These are phyloP conservation scores for Odocoileus virginianus DNA, from an alignment of 2,113 vertebrate genomes.

Conservation along the genomic window DNA sequence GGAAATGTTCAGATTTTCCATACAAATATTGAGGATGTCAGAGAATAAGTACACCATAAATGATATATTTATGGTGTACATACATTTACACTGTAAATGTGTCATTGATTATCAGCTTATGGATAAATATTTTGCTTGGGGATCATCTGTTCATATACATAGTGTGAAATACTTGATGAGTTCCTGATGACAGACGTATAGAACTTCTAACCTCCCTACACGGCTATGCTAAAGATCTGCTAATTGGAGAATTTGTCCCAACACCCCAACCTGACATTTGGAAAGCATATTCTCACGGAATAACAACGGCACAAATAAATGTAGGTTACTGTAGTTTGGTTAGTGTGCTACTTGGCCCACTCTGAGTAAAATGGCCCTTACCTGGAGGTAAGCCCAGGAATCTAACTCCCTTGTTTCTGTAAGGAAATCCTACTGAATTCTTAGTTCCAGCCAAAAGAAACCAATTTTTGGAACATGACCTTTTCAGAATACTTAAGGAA, in stretches of 20 bases:
- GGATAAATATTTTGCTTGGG: not conserved
- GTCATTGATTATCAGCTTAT: not conserved
- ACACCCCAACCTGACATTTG: not conserved
- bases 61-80: not conserved
- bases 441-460: conserved; percentile 1
- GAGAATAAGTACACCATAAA: not conserved
- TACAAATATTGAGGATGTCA: not conserved
- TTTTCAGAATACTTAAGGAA: not conserved
- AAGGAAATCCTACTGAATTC: not conserved
- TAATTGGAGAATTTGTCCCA: not conserved
- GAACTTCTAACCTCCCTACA: not conserved
- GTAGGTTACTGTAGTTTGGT: not conserved
- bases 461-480: not conserved
- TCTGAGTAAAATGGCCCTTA: not conserved
- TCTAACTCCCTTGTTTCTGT: not conserved
- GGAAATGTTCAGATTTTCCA: conserved; percentile 20
- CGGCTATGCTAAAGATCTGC: not conserved
- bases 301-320: not conserved
- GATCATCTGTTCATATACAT: not conserved
- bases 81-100: not conserved
- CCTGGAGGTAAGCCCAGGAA: not conserved
- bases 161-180: not conserved
- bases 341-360: not conserved
- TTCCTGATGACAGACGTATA: not conserved
- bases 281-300: not conserved